Percentiles rank a stretch among this genome's conserved stretches.
These are phyloP conservation scores for Volucella inflata DNA, from an alignment of 2,888 invertebrate species.

Conservation along the genomic window DNA sequence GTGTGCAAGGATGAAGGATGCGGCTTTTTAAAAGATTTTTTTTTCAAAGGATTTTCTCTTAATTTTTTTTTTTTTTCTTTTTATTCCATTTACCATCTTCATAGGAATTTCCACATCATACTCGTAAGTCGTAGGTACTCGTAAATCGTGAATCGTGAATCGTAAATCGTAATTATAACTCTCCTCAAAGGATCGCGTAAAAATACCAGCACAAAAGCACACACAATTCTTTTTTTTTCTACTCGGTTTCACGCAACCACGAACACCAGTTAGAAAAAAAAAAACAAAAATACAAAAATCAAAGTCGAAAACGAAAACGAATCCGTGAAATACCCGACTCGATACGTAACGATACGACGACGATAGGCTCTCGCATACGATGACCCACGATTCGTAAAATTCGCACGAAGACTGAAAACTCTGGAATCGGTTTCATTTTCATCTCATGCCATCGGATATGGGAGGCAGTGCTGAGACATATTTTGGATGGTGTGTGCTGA, in stretches of 20 bases:
- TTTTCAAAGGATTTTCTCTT: background rate
- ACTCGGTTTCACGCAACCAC: too few relatives aligned
- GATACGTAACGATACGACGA: constrained; percentile 7
- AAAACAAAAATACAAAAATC: background rate
- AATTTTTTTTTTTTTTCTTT: too few relatives aligned
- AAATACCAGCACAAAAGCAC: too few relatives aligned
- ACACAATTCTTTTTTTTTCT: too few relatives aligned
- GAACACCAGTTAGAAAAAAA: too few relatives aligned
- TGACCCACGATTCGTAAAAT: constrained; percentile 80
- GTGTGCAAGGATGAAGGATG: background rate
- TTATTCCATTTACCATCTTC: constrained; percentile 58
- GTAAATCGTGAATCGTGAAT: background rate
- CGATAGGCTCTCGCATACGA: constrained; percentile 23
- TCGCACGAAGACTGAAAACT: constrained; percentile 82
- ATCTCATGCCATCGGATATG: constrained; percentile 57
- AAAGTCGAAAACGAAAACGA: background rate
- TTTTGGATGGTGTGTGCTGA: constrained; percentile 53
- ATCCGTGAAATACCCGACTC: background rate
- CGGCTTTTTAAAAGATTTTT: constrained; percentile 34
- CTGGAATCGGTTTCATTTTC: constrained; percentile 66
- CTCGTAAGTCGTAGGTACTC: constrained; percentile 6
- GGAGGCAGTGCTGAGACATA: constrained; percentile 34
- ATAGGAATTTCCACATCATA: constrained; percentile 39
- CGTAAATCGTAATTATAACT: background rate
- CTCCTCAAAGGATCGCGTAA: constrained; percentile 1